These are phyloP conservation scores for Nudaria mundana DNA, from an alignment of 2,888 invertebrate genomes.

Conservation along the genomic window DNA sequence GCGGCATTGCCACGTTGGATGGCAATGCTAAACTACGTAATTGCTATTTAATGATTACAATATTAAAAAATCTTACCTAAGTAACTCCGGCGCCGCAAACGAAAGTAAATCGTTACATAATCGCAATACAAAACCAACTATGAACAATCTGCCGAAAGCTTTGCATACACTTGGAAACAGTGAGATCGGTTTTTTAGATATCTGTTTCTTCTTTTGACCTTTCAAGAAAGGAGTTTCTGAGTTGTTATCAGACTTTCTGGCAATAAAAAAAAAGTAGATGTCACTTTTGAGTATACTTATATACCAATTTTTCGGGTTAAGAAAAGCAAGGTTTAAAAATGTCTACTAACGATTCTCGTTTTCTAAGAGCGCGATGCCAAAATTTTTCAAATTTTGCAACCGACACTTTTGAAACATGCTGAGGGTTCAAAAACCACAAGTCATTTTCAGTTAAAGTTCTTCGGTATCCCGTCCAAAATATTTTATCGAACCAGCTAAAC, in stretches of 20 bases:
- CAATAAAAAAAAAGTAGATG: not conserved
- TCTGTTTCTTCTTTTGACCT: not conserved
- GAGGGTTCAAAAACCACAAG: conserved; percentile 93
- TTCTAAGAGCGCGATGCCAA: conserved; percentile 86
- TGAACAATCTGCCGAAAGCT: conserved; percentile 63
- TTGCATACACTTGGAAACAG: conserved; percentile 1
- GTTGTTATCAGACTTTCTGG: too few species aligned
- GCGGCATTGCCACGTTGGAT: too few species aligned
- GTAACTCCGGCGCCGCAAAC: conserved; percentile 1
- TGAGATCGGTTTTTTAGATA: not conserved
- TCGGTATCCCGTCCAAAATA: conserved; percentile 91
- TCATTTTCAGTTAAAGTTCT: conserved; percentile 90
- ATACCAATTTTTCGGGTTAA: too few species aligned
- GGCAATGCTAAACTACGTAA: too few species aligned
- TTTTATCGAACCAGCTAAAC: conserved; percentile 93
- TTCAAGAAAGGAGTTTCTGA: conserved; percentile 89
- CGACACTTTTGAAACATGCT: conserved; percentile 88
- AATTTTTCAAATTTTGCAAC: conserved; percentile 90
- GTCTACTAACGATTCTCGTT: conserved; percentile 82
- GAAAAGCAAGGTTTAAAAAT: too few species aligned
- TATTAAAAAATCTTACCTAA: too few species aligned
- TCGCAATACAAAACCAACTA: conserved; percentile 1
- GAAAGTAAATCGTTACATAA: not conserved
- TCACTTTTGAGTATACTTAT: too few species aligned
- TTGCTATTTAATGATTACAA: too few species aligned